These are phyloP conservation scores for Azemiops feae DNA, from an alignment of 2,113 vertebrate genomes.

Conservation along the genomic window DNA sequence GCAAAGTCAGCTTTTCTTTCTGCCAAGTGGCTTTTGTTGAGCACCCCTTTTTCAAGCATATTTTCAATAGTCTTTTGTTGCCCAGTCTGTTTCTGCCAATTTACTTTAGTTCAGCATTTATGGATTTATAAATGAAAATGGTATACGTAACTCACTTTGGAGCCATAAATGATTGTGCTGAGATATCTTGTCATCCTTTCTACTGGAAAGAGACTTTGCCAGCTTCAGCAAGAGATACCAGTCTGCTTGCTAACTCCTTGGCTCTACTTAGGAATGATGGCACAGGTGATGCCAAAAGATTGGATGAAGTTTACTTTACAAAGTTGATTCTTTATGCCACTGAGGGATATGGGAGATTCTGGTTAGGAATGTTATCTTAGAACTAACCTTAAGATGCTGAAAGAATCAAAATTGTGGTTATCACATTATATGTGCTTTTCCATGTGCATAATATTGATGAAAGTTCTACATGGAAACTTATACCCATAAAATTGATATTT, in stretches of 20 bases:
- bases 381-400: not conserved
- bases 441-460: not conserved
- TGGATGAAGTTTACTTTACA: slow-evolving; percentile 2
- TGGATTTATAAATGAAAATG: not conserved
- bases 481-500: not conserved
- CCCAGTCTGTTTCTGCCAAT: not conserved
- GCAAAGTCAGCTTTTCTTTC: not conserved
- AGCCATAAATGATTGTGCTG: not conserved
- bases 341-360: not conserved
- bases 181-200: not conserved
- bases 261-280: not conserved
- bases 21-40: slow-evolving; percentile 9
- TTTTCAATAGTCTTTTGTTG: not conserved
- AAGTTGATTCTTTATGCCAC: not conserved
- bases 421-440: not conserved
- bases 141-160: not conserved
- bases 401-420: not conserved
- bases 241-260: not conserved
- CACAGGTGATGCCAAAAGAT: slow-evolving; percentile 12
- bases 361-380: not conserved
- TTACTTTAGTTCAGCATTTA: slow-evolving; percentile 1
- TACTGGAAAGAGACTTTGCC: not conserved
- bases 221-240: not conserved
- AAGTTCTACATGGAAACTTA: not conserved
- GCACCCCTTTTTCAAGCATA: not conserved